Evolutionary conservation across 1,140 invertebrate species (phyloP).

Genomic region (Trypoxylus dichotomus): DNA sequence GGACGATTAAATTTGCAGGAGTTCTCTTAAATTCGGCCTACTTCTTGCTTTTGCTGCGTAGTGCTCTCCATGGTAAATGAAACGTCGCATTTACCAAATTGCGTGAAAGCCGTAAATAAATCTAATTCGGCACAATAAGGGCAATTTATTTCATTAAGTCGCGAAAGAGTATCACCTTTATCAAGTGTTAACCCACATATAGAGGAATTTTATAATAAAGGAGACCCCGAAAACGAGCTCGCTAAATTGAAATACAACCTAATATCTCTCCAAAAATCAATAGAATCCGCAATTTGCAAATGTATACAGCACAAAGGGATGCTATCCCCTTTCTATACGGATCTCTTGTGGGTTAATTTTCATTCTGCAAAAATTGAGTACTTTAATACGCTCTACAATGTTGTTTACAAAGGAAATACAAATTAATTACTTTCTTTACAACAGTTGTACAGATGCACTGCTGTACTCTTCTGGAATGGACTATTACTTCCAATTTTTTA

Average conservation of each 20-base stretch:
- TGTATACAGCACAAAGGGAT: background rate
- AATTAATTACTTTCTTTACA: no score
- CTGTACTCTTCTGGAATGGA: no score
- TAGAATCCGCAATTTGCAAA: background rate
- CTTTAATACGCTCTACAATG: no score
- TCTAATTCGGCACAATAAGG: background rate
- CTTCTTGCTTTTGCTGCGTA: background rate
- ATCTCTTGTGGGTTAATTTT: no score
- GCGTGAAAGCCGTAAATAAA: background rate
- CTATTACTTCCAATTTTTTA: no score
- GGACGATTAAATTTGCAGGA: background rate
- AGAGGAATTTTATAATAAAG: background rate
- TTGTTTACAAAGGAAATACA: no score
- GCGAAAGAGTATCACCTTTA: conserved; percentile 1
- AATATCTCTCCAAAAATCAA: background rate
- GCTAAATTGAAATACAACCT: background rate
- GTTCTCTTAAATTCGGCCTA: background rate
- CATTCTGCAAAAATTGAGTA: no score
- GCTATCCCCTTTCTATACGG: background rate
- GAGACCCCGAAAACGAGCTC: background rate
- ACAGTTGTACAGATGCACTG: no score
- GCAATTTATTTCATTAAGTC: background rate
- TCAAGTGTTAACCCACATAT: background rate
- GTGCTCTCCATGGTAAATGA: background rate
- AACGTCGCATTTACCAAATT: background rate